Base-by-base conservation (phyloP, 2,113 vertebrate species). In the Ptychochromis oligacanthus region DNA sequence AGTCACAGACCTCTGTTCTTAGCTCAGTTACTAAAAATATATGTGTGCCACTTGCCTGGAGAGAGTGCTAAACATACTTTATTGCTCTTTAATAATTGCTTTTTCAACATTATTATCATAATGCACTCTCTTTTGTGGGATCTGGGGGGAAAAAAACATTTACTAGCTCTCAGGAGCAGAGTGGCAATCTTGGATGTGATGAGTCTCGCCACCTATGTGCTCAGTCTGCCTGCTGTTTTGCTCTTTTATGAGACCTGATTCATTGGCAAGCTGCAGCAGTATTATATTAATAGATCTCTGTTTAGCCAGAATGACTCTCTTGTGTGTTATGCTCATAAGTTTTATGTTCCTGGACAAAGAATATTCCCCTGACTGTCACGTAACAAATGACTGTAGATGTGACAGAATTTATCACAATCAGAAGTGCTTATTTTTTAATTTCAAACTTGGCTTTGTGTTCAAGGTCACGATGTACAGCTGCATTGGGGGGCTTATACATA, bases 61-160 rank as follows among this genome's bases (percentile, higher is more conserved):
- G 92, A 93, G 90, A 88, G 54, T 75, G 87, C 85, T 95, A 93
- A 94, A 95, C 55, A 59, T 58, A 76, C 72, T 93, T 95, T 93
- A 94, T 93, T 89, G 90, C 86, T 72, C 74, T 93, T 91, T 93
- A 94, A 96, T 95, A 95, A 94, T 94, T 94, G 88, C 89, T 88
- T 90, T 90, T 89, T 90, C 67, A 87, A 82, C 85, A 91, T 93
- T 94, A 88, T 90, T 93, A 91, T 95, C 90, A 89, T 92, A 95
- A 95, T 93, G 91, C 84, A 86, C 82, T 70, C 64, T 20, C 60
- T 92, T 95, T 95, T 95, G 95, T 92, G 78, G 85, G 83, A 89
- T 91, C 86, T 65, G 80, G 61, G 80, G 61, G 88, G 85, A 89
- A 91, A 87, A 88, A 88, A 87, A 49, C 83, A 81, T 95, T 95